These are phyloP conservation scores for Hephaestus fuliginosus DNA, from an alignment of 2,797 vertebrate species.

Conservation along the genomic window DNA sequence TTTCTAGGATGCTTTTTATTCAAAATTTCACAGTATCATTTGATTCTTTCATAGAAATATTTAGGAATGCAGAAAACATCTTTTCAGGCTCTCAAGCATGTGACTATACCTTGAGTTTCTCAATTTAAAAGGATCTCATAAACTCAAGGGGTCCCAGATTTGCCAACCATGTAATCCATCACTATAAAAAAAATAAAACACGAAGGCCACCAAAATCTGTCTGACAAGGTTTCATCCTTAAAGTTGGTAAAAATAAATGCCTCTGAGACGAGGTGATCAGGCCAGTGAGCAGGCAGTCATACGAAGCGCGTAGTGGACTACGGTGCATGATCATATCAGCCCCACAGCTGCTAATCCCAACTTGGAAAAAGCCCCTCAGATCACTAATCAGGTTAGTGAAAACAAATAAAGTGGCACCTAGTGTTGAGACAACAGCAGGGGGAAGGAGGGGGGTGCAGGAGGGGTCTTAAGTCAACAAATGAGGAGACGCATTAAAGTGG, in stretches of 20 bases:
- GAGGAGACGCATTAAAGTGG: constrained; percentile 66
- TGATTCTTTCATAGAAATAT: not conserved
- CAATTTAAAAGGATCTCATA: not conserved
- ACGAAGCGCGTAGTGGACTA: not conserved
- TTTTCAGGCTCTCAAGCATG: not conserved
- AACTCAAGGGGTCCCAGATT: not conserved
- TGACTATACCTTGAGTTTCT: not conserved
- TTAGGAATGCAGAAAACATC: not conserved
- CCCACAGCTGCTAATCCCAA: constrained; percentile 58
- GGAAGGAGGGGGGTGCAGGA: constrained; percentile 1
- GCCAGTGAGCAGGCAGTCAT: not conserved
- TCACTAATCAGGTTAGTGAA: constrained; percentile 53
- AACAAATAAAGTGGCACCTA: constrained; percentile 57
- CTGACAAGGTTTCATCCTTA: not conserved
- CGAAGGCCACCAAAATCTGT: not conserved
- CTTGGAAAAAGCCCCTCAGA: constrained; percentile 49
- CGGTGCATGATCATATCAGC: constrained; percentile 38
- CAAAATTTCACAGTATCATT: not conserved
- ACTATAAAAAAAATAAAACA: not conserved
- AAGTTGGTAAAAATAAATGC: not conserved
- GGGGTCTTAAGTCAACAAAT: constrained; percentile 60
- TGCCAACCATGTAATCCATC: constrained; percentile 2
- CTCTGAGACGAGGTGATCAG: not conserved
- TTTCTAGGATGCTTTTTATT: not conserved
- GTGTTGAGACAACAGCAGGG: constrained; percentile 1